Evolutionary conservation across 2,888 invertebrate genomes (phyloP), one percentile per base, ranked within the genome.

Genomic region (Harpagoxenus sublaevis): DNA sequence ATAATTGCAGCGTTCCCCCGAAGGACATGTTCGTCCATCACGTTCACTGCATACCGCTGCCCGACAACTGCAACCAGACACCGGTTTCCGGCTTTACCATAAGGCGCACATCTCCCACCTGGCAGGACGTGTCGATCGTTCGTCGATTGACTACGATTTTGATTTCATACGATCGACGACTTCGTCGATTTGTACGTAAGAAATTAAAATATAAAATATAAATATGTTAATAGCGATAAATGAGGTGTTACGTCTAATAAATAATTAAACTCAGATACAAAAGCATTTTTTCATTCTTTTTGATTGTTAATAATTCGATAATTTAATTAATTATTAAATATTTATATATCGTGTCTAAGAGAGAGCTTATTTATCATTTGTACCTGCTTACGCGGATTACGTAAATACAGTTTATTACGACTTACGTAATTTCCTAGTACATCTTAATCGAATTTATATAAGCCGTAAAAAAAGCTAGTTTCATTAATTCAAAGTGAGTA

Each of bases 1-100:
- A 98, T 96, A 95, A 98, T 97, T 93, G 98, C 98, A 92, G 98
- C 97, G 96, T 98, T 98, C 93, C 98, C 98, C 95, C 97, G 97
- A 93, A 98, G 96, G 92, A 98, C 98, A 95, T 98, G 98, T 96
- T 98, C 98, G 95, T 98, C 98, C 98, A 98, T 98, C 94, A 98
- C 97, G 96, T 98, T 98, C 93, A 98, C 97, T 94, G 97, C 97
- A 96, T 98, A 98, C 91, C 97, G 96, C 96, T 98, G 98, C 94
- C 98, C 97, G 94, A 98, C 98, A 95, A 98, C 98, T 98, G 97
- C 95, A 97, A 97, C 95, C 95, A 95, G 94, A 95, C 94, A 94
- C 92, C 92, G 93, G 88, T 92, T 92, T 91, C 93, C 93, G 91
- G 88, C 88, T 92, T 90, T 91, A 90, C 89, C 91, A 88, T 88